Base-by-base conservation (phyloP, 2,113 vertebrate species). In the Takifugu flavidus region DNA sequence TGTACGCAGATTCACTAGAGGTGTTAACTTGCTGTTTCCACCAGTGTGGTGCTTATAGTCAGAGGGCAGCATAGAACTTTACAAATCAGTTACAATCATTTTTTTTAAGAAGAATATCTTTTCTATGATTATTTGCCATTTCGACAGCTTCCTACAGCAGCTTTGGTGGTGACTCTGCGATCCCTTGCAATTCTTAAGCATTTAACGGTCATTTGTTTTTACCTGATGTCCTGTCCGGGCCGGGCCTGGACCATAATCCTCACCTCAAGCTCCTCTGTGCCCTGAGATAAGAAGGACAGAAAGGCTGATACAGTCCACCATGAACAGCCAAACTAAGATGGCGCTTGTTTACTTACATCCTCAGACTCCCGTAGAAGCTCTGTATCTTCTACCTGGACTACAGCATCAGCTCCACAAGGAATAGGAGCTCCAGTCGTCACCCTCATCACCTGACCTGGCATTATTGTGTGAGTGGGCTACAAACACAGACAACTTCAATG, bases 391-490 rank as follows among this genome's bases (percentile, higher is more conserved):
- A 98, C 95, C 87, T 99, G 97, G 44, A 99, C 97, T 72, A 99
- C 97, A 28, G 97, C 96, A 39, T 99, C 97, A 59, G 97, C 97
- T 85, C 97, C 97, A 56, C 97, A 99, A 46, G 97, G 97, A 78
- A 99, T 98, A n/a, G 97, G 96, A 86, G 97, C 97, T 57, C 97
- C 97, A 0, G 97, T 99, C 57, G 97, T 99, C 78, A 99, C 97
- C 15, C 97, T 91, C 97, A 99, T 98, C 83, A 99, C 96, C 86
- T 98, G 97, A 75, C 97, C 97, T 39, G 96, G 97, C 96, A 99
- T 99, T 77, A 99, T 96, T 34, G 97, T 99, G 72, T 96, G 95
- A 76, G 94, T 98, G 29, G 96, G 97, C 96, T 98, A 71, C n/a
- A 69, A 13, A 28, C n/a, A 34, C 4, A 28, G 49, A 50, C 45